phyloP scores from a whole-genome alignment of 2,113 vertebrate genomes.

The Cinclus cinclus region DNA sequence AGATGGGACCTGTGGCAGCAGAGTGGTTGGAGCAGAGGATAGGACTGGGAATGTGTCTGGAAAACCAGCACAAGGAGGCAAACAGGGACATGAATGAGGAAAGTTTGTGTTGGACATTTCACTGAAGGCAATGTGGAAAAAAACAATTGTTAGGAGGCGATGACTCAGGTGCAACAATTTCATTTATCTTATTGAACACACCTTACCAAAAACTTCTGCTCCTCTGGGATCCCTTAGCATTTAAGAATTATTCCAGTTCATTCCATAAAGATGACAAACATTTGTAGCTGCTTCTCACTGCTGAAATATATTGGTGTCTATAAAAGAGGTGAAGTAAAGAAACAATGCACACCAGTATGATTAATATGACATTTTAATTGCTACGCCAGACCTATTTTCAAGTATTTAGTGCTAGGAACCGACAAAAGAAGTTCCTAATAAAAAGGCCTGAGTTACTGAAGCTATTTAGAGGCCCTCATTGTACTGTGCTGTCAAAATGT shows the following conservation, averaged over 20 bases:
- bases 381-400: not conserved
- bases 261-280: not conserved
- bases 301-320: not conserved
- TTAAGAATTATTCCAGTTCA: not conserved
- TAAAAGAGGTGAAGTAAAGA: not conserved
- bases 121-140: not conserved
- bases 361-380: slow-evolving; percentile 50
- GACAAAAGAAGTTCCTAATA: not conserved
- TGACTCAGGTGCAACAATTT: not conserved
- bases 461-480: not conserved
- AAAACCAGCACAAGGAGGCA: not conserved
- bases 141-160: not conserved
- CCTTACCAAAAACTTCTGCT: not conserved
- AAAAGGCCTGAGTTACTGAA: not conserved
- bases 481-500: slow-evolving; percentile 30
- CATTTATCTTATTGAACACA: accelerated
- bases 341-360: not conserved
- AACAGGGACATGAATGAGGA: not conserved
- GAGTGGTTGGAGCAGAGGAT: not conserved
- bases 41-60: not conserved
- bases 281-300: not conserved
- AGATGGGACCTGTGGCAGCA: not conserved
- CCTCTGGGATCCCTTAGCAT: not conserved
- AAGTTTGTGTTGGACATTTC: not conserved
- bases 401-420: not conserved